Base-by-base conservation (phyloP, 2,888 invertebrate genomes). In the Callimorpha dominula region DNA sequence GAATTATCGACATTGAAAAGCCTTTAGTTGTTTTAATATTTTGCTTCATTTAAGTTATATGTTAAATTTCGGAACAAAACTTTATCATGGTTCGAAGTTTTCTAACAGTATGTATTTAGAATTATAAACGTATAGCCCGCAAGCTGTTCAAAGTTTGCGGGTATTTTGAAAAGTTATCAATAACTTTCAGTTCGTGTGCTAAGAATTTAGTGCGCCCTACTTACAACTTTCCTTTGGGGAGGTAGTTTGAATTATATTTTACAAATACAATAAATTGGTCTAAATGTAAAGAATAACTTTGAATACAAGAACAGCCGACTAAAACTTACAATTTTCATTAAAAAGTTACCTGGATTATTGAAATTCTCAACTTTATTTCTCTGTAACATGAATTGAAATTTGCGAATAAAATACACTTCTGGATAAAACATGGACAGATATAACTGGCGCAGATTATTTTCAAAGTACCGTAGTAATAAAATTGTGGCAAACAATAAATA, bases 141-240 rank as follows among this genome's bases (percentile, higher is more conserved):
- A 14, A 31, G 72, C 69, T 52, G 65, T 69, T 42, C 46, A 42
- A 65, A 73, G 49, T 65, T 69, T 60, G 60, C n/a, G 31, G 50
- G 54, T 79, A 71, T 75, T 83, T 74, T 31, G 65, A 73, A 75
- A 80, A 73, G 71, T 73, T 72, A 68, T 46, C 66, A 69, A 74
- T 72, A 81, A 81, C 74, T 50, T 71, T 74, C 63, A 67, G 73
- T 75, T 52, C 57, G 9, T 65, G 42, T 57, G 69, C 68, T 50
- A 60, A 69, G 46, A 68, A 60, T 68, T 68, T 73, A 50, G 69
- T 60, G 50, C 46, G 42, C 17, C 9, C 66, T 78, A 65, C 71
- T 73, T 76, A 46, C 52, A 68, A 79, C 68, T 77, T 77, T 71
- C 46, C 42, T 42, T 54, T 68, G 43, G 43, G 20, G 43, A 20